Evolutionary conservation across 2,113 vertebrate genomes (phyloP).

Genomic region (Ascaphus truei): DNA sequence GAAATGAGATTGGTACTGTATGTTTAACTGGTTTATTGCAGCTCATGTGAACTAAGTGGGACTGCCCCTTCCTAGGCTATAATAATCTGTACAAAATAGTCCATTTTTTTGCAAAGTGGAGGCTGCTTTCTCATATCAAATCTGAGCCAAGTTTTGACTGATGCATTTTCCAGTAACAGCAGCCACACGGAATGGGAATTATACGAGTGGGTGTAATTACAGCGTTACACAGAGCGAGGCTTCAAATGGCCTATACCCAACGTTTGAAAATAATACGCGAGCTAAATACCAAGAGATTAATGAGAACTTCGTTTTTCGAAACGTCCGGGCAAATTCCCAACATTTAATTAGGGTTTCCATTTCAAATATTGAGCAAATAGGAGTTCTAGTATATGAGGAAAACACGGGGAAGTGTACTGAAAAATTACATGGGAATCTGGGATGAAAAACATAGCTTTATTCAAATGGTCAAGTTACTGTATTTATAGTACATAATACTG

Average conservation of each 20-base stretch:
- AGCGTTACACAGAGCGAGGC: background rate
- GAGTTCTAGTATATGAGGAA: background rate
- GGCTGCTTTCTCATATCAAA: background rate
- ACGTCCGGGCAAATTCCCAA: background rate
- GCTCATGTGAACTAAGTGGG: background rate
- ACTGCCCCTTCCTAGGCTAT: background rate
- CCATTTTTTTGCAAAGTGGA: background rate
- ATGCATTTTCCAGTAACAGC: background rate
- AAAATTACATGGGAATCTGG: background rate
- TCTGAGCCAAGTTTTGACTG: background rate
- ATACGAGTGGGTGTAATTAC: background rate
- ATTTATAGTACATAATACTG: too few species aligned
- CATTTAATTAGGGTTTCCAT: background rate
- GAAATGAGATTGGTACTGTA: too few species aligned
- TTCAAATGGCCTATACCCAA: background rate
- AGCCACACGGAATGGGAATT: background rate
- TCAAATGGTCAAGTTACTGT: too few species aligned
- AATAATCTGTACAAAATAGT: background rate
- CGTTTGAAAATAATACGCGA: background rate
- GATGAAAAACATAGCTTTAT: background rate
- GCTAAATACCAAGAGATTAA: background rate
- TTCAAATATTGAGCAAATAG: background rate
- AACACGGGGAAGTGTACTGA: background rate
- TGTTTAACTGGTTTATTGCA: too few species aligned
- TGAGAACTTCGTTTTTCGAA: background rate